These are phyloP conservation scores for Centropristis striata DNA, from an alignment of 2,113 vertebrate genomes.

Conservation along the genomic window DNA sequence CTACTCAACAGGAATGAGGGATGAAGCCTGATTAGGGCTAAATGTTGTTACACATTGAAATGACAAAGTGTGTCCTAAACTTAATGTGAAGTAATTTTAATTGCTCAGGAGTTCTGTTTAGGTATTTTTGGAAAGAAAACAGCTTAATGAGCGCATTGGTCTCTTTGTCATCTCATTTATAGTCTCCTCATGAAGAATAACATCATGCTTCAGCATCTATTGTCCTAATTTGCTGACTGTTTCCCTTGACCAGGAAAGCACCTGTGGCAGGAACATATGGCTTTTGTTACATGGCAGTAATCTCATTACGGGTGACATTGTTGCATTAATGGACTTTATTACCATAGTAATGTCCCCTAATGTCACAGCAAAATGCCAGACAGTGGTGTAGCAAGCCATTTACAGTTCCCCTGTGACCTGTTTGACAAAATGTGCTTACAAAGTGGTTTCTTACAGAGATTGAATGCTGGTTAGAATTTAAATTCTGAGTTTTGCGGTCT, in stretches of 20 bases:
- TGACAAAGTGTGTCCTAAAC: not conserved
- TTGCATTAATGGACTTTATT: constrained; percentile 60
- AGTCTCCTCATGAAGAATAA: constrained; percentile 24
- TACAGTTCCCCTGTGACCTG: constrained; percentile 20
- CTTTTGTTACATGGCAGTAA: constrained; percentile 41
- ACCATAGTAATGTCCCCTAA: constrained; percentile 50
- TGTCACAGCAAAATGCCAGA: constrained; percentile 21
- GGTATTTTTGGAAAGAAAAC: not conserved
- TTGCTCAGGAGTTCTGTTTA: not conserved
- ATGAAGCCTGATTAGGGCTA: not conserved
- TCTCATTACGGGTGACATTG: constrained; percentile 57
- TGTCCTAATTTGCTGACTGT: constrained; percentile 26
- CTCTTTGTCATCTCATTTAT: constrained; percentile 26
- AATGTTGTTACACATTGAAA: not conserved
- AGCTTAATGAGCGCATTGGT: not conserved
- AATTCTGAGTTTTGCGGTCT: not conserved
- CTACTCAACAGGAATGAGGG: not conserved
- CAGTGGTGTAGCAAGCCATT: not conserved
- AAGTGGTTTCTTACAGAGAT: constrained; percentile 14
- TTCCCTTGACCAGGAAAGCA: constrained; percentile 4
- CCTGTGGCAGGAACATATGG: constrained; percentile 38
- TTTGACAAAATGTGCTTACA: constrained; percentile 13
- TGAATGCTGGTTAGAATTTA: not conserved
- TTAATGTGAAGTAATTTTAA: not conserved
- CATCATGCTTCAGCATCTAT: constrained; percentile 17